Evolutionary conservation across 2,113 vertebrate genomes (phyloP).

Genomic region (Genyomyrus donnyi): DNA sequence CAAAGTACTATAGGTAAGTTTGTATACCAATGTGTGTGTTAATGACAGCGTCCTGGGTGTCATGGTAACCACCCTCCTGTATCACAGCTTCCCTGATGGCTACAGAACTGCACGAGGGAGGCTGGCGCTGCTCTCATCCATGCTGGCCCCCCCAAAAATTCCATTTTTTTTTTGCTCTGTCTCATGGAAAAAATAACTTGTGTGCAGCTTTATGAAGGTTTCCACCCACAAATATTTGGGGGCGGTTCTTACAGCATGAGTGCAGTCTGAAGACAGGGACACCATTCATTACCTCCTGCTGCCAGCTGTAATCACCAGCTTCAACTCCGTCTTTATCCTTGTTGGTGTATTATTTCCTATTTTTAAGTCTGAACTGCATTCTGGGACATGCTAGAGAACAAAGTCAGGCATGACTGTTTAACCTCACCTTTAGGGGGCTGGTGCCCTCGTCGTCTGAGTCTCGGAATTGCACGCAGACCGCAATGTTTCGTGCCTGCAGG

Average conservation of each 20-base stretch:
- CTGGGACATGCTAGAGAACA: background rate
- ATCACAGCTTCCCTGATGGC: background rate
- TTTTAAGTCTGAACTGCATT: conserved; percentile 19
- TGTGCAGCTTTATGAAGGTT: conserved; percentile 26
- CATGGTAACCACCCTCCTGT: background rate
- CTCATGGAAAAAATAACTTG: conserved; percentile 26
- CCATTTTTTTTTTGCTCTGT: background rate
- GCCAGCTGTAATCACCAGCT: conserved; percentile 47
- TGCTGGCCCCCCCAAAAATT: background rate
- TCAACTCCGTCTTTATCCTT: conserved; percentile 13
- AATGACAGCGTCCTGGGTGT: background rate
- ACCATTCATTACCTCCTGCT: conserved; percentile 41
- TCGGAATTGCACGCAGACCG: conserved; percentile 82
- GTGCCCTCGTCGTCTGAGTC: conserved; percentile 84
- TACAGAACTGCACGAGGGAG: background rate
- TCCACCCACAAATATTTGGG: conserved; percentile 48
- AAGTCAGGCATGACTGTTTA: background rate
- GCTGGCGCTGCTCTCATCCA: background rate
- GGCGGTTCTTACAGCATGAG: conserved; percentile 22
- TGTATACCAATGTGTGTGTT: background rate
- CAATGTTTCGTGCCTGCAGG: conserved; percentile 85
- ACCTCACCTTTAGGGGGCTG: conserved; percentile 69
- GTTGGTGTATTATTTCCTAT: conserved; percentile 24
- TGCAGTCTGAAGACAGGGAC: background rate
- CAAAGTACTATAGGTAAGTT: background rate